Evolutionary conservation across 2,888 invertebrate genomes (phyloP), one percentile per base, ranked within the genome.

Genomic region (Agonopterix alstromeriana): DNA sequence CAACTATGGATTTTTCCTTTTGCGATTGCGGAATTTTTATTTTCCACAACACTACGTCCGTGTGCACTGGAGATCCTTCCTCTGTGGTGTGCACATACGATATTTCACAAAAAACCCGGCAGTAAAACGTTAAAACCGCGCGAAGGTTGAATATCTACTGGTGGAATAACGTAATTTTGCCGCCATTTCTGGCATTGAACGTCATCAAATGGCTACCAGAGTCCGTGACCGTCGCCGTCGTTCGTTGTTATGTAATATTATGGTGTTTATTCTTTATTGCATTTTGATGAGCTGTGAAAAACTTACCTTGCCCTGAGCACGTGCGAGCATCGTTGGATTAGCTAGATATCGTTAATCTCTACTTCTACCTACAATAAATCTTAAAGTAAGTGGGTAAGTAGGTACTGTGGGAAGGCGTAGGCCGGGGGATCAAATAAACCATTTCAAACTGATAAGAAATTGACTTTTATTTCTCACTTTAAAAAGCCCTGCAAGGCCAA

Each of bases 61-160:
- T 44, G 45, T 47, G 47, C 42, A 7, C 27, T n/a, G n/a, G n/a
- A n/a, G n/a, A n/a, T n/a, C n/a, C n/a, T n/a, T n/a, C n/a, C n/a
- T n/a, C n/a, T n/a, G n/a, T n/a, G n/a, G n/a, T n/a, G n/a, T n/a
- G 47, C 42, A 7, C 27, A 12, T 42, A 43, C 47, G 49, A 47
- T 36, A 27, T 36, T 40, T 43, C 17, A 10, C 11, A n/a, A 42
- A 40, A 45, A 48, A 48, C 45, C 45, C 3, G 36, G 12, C 45
- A 27, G 27, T 7, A 42, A 40, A 14, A 53, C 60, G 63, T 60
- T 57, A 50, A 51, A 40, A 17, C 45, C 51, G 46, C 53, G 49
- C 56, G 58, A 55, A 56, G 61, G 58, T 51, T 55, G 45, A 53
- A 27, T 51, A 54, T 49, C 51, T 50, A 63, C 62, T 63, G 53